Conservation (phyloP, 2,113 vertebrate genomes). For the Eublepharis macularius region DNA sequence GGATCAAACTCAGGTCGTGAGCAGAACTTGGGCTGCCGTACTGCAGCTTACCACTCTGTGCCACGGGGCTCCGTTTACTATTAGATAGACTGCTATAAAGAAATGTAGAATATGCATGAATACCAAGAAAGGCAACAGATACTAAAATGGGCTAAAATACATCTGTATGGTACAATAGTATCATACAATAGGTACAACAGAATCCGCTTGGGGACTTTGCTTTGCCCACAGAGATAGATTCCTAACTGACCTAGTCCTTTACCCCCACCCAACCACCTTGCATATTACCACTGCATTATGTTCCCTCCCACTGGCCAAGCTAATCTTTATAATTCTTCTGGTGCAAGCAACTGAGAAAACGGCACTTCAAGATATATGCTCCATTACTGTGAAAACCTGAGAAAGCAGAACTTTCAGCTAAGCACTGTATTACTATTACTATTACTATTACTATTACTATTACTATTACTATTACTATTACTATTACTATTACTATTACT, state of each 20-base stretch:
- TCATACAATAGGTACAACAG: background rate
- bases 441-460: too few relatives aligned
- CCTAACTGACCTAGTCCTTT: background rate
- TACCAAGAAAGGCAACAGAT: background rate
- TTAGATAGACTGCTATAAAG: background rate
- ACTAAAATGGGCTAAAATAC: background rate
- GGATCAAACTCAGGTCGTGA: too few relatives aligned
- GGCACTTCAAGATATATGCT: background rate
- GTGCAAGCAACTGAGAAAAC: background rate
- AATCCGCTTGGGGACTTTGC: too few relatives aligned
- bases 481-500: too few relatives aligned
- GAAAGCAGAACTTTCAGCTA: background rate
- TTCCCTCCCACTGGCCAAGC: background rate
- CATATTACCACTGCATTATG: background rate
- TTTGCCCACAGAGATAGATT: background rate
- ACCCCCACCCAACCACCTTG: background rate
- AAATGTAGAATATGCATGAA: background rate
- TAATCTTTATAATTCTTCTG: background rate
- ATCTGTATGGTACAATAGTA: background rate
- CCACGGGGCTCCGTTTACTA: too few relatives aligned
- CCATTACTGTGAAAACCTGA: background rate
- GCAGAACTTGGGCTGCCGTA: too few relatives aligned
- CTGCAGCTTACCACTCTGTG: too few relatives aligned
- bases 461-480: too few relatives aligned
- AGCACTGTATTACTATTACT: too few relatives aligned